These are phyloP conservation scores for Ondatra zibethicus DNA, from an alignment of 2,113 vertebrate species.

Conservation along the genomic window DNA sequence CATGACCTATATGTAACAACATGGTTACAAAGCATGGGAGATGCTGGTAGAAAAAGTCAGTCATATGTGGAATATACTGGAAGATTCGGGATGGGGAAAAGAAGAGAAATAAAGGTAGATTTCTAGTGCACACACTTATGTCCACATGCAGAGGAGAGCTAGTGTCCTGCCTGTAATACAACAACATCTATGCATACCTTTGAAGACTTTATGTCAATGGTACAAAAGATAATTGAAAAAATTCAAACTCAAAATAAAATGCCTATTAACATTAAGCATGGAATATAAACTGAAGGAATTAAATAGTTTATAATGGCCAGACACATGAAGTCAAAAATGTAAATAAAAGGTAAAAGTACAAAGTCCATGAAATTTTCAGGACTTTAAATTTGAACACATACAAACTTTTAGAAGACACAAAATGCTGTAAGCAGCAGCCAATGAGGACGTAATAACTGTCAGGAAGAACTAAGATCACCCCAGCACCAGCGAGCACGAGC, in stretches of 20 bases:
- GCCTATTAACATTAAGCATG: neutral
- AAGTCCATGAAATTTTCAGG: slow-evolving; percentile 19
- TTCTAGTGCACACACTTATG: neutral
- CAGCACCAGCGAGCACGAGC: neutral
- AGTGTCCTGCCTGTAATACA: neutral
- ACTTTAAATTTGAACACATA: slow-evolving; percentile 7
- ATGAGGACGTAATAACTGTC: neutral
- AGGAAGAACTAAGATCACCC: neutral
- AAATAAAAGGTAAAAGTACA: slow-evolving; percentile 40
- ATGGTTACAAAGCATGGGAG: neutral
- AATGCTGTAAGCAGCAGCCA: neutral
- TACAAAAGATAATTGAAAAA: slow-evolving; percentile 53
- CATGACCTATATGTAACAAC: neutral
- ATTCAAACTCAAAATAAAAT: slow-evolving; percentile 45
- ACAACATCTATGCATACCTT: neutral
- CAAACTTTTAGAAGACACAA: neutral
- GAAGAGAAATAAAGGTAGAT: neutral
- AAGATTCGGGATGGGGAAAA: neutral
- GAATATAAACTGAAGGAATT: neutral
- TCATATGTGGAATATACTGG: neutral
- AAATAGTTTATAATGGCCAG: slow-evolving; percentile 19
- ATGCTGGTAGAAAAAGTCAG: neutral
- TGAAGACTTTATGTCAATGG: slow-evolving; percentile 9
- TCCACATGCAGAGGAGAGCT: neutral
- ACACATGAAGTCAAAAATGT: slow-evolving; percentile 49